These are phyloP conservation scores for Ostrea denselamellosa DNA, from an alignment of 1,140 invertebrate species.

Conservation along the genomic window DNA sequence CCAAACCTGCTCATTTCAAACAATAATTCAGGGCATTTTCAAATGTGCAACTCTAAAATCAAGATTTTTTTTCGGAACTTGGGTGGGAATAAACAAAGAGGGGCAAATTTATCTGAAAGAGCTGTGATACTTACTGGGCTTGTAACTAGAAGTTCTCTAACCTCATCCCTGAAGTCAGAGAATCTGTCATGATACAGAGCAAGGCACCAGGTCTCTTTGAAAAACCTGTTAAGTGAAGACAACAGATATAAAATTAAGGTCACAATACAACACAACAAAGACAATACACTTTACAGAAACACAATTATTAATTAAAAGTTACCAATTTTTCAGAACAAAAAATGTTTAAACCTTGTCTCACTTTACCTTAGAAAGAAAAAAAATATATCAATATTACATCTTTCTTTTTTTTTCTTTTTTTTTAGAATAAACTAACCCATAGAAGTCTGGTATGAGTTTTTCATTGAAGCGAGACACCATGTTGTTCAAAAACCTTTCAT, in stretches of 20 bases:
- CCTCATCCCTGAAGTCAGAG: conserved; percentile 77
- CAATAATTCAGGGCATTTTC: too few species aligned
- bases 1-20: too few species aligned
- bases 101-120: background rate
- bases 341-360: background rate
- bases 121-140: conserved; percentile 71
- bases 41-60: too few species aligned
- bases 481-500: conserved; percentile 78
- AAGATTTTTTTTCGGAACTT: too few species aligned
- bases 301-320: background rate
- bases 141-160: conserved; percentile 75
- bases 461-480: conserved; percentile 75
- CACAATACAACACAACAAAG: background rate
- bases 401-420: too few species aligned
- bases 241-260: background rate
- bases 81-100: conserved; percentile 68
- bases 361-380: background rate
- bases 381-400: background rate
- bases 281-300: background rate
- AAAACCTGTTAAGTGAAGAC: conserved; percentile 70
- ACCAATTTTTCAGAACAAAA: background rate
- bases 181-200: conserved; percentile 79
- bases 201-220: conserved; percentile 76
- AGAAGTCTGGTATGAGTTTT: conserved; percentile 77
- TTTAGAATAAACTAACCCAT: conserved; percentile 67